Evolutionary conservation across 2,113 vertebrate species (phyloP).

Genomic region (Crotalus horridus): DNA sequence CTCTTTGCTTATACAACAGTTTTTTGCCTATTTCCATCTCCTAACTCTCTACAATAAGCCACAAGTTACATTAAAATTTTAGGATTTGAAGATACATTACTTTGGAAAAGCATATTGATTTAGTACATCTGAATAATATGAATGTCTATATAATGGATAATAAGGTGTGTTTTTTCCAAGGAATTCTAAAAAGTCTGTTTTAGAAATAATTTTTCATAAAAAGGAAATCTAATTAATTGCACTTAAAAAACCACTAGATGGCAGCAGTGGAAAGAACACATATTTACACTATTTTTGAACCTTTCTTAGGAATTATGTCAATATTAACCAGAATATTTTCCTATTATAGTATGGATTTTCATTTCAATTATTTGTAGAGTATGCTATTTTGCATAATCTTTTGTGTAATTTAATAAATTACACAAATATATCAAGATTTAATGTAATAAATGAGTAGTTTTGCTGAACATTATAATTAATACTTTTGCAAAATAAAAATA

Average conservation of each 20-base stretch:
- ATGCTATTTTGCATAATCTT: not conserved
- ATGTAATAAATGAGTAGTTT: not conserved
- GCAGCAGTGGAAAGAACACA: slow-evolving; percentile 64
- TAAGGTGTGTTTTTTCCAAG: not conserved
- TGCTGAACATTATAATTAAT: not conserved
- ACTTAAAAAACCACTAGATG: slow-evolving; percentile 59
- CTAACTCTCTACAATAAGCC: not conserved
- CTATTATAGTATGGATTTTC: not conserved
- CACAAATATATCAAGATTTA: not conserved
- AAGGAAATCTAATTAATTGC: not conserved
- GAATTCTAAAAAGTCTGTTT: not conserved
- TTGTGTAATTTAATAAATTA: not conserved
- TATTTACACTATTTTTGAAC: not conserved
- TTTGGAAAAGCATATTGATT: not conserved
- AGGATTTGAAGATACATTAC: not conserved
- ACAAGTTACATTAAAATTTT: not conserved
- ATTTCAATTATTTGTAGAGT: not conserved
- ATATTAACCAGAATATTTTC: not conserved
- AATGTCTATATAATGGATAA: not conserved
- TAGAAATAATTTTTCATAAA: not conserved
- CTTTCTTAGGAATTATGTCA: not conserved
- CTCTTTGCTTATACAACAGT: not conserved
- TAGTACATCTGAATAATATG: not conserved
- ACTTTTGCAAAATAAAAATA: not conserved
- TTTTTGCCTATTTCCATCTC: not conserved